A percentile compares a stretch with the other conserved stretches of the same genome.
phyloP scores from a whole-genome alignment of 2,113 vertebrate species.

The Sturnus vulgaris region DNA sequence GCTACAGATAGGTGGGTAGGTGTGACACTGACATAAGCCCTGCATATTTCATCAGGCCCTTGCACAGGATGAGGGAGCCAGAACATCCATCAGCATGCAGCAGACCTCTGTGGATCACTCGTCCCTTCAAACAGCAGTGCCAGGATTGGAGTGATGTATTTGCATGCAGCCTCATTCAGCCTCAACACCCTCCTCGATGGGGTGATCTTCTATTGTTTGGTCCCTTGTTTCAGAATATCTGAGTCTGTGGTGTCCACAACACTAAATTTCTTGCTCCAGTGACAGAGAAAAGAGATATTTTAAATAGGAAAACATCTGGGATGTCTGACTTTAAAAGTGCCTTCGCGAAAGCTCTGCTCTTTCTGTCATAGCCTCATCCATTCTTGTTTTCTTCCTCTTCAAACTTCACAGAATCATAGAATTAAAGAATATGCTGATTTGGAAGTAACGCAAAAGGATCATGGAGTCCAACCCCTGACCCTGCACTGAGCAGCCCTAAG shows the following conservation, averaged over 20 bases:
- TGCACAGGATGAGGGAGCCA: background rate
- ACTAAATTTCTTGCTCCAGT: background rate
- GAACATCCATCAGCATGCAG: background rate
- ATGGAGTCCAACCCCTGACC: fast-evolving
- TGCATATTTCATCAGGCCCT: background rate
- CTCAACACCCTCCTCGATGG: fast-evolving
- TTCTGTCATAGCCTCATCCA: background rate
- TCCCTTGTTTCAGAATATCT: background rate
- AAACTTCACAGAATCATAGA: background rate
- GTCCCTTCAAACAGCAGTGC: background rate
- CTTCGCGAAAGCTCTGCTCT: background rate
- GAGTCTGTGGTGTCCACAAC: background rate
- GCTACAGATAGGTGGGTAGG: background rate
- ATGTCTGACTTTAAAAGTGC: background rate
- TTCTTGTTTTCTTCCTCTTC: background rate
- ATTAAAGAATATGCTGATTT: background rate
- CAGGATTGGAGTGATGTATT: background rate
- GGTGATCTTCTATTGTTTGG: background rate
- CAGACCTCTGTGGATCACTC: background rate
- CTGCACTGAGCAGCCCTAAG: background rate
- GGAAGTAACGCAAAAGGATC: background rate
- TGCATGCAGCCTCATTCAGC: background rate
- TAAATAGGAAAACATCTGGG: background rate
- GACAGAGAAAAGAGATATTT: background rate
- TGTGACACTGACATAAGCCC: background rate